A percentile compares a stretch with the other conserved stretches of the same genome.
These are phyloP conservation scores for Drepanosiphum platanoidis DNA, from an alignment of 2,888 invertebrate genomes.

Conservation along the genomic window DNA sequence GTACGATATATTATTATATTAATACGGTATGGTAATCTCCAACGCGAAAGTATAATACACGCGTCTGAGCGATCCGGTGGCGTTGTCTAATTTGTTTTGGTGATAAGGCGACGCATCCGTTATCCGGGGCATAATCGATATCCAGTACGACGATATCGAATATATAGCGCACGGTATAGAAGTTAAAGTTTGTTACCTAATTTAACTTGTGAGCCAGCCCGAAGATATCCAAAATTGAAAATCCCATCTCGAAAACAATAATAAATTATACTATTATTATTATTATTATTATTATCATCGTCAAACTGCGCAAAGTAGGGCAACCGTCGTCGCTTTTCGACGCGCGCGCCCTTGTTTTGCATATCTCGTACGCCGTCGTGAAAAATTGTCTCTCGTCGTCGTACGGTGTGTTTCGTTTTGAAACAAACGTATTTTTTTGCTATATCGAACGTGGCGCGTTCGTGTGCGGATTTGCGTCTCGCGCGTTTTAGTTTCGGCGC, in stretches of 20 bases:
- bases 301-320: conserved; percentile 7
- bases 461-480: too few relatives aligned
- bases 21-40: too few relatives aligned
- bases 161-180: not conserved
- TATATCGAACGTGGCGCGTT: not conserved
- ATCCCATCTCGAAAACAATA: conserved; percentile 13
- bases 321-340: not conserved
- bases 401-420: not conserved
- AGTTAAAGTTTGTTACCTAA: not conserved
- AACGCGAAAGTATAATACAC: not conserved
- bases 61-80: not conserved
- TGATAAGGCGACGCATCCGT: not conserved
- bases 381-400: not conserved
- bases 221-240: conserved; percentile 9
- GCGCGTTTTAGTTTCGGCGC: too few relatives aligned
- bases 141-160: too few relatives aligned
- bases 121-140: not conserved
- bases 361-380: not conserved
- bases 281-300: not conserved
- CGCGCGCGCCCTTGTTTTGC: conserved; percentile 4
- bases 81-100: not conserved
- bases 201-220: not conserved
- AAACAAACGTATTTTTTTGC: not conserved
- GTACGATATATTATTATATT: too few relatives aligned
- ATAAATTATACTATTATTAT: conserved; percentile 3